Conservation (phyloP, 1,140 invertebrate genomes). For the Procambarus clarkii region DNA sequence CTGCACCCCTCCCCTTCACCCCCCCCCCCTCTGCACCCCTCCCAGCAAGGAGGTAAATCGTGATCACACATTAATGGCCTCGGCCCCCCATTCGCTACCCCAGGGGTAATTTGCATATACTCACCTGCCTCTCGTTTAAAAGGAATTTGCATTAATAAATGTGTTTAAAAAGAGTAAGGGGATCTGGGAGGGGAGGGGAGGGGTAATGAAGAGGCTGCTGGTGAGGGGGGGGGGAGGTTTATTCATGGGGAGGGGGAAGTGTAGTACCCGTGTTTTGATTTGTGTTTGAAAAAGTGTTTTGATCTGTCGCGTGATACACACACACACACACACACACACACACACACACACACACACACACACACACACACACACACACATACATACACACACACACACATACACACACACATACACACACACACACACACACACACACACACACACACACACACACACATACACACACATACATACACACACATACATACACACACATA, state of each 20-base stretch:
- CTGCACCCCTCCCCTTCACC: not conserved
- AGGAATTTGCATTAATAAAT: too few species aligned
- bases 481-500: conserved; percentile 1
- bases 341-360: too few species aligned
- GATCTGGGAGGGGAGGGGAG: too few species aligned
- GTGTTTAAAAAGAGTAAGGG: too few species aligned
- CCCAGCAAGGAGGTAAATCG: not conserved
- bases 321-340: too few species aligned
- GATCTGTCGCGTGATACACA: too few species aligned
- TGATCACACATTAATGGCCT: too few species aligned
- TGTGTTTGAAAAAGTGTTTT: too few species aligned
- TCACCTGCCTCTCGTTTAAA: too few species aligned
- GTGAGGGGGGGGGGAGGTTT: not conserved
- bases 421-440: not conserved
- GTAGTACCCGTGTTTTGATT: too few species aligned
- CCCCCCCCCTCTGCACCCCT: not conserved
- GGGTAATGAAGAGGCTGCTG: too few species aligned
- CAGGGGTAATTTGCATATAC: not conserved
- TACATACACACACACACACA: not conserved
- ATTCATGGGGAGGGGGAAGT: not conserved
- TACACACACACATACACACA: conserved; percentile 17
- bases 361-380: too few species aligned
- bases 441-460: conserved; percentile 18
- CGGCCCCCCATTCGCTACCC: not conserved
- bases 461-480: conserved; percentile 13